Percentiles rank a stretch among this genome's conserved stretches.
Conservation (phyloP, 2,113 vertebrate genomes). For the Vulpes vulpes region DNA sequence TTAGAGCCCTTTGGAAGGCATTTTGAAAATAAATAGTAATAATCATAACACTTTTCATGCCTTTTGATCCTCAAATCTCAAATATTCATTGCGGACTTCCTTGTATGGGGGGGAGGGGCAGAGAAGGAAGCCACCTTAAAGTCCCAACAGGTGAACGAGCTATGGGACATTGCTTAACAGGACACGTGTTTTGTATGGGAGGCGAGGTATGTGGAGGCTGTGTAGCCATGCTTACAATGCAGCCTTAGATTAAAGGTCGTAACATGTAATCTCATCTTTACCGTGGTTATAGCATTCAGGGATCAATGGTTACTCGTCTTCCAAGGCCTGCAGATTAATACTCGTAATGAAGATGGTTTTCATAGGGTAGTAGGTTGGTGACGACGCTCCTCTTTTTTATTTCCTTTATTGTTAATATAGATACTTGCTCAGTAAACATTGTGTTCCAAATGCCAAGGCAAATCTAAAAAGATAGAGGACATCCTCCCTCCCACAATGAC, state of each 20-base stretch:
- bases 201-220: background rate
- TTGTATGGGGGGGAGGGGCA: background rate
- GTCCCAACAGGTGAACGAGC: background rate
- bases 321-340: background rate
- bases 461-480: background rate
- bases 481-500: background rate
- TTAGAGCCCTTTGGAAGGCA: background rate
- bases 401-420: background rate
- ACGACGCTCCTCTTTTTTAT: background rate
- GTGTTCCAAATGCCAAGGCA: slow-evolving; percentile 23
- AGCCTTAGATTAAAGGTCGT: background rate
- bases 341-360: slow-evolving; percentile 32
- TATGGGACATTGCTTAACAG: background rate
- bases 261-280: background rate
- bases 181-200: background rate
- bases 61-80: slow-evolving; percentile 16
- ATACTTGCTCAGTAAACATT: slow-evolving; percentile 24
- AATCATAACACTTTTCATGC: background rate
- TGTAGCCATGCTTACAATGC: background rate
- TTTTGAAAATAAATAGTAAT: slow-evolving; percentile 15
- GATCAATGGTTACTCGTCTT: background rate
- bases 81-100: slow-evolving; percentile 36
- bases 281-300: background rate
- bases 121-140: background rate
- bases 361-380: background rate